Percentiles rank a stretch among this genome's conserved stretches.
Conservation (phyloP, 2,888 invertebrate species). For the Ormia ochracea region DNA sequence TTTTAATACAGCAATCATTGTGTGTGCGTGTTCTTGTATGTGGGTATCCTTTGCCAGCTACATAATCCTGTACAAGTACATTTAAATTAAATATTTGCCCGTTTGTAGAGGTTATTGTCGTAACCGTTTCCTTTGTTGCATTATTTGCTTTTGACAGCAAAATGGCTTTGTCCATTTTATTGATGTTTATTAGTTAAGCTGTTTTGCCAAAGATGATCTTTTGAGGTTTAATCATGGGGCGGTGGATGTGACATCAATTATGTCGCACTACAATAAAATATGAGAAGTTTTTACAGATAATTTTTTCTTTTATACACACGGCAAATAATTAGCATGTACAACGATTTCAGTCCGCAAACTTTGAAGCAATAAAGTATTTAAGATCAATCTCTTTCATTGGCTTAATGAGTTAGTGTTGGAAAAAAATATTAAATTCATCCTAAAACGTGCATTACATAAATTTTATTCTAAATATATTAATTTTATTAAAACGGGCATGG, state of each 20-base stretch:
- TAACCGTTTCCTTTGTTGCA: not conserved
- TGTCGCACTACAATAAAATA: not conserved
- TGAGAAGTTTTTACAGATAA: not conserved
- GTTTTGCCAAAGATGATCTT: not conserved
- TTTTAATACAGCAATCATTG: not conserved
- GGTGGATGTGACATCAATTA: not conserved
- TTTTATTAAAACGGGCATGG: no score
- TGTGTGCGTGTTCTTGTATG: not conserved
- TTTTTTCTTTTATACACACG: no score
- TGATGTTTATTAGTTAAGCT: conserved; percentile 24
- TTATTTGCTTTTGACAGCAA: conserved; percentile 22
- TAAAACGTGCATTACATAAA: no score
- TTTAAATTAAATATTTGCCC: not conserved
- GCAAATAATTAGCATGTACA: no score
- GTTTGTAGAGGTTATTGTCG: not conserved
- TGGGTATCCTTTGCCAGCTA: not conserved
- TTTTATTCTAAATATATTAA: no score
- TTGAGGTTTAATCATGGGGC: not conserved
- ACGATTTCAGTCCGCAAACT: no score
- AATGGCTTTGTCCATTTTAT: conserved; percentile 33
- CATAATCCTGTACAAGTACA: not conserved
- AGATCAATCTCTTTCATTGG: no score
- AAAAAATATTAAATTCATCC: no score
- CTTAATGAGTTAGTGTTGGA: no score
- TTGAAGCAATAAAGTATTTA: no score